Evolutionary conservation across 2,888 invertebrate species (phyloP), one percentile per base, ranked within the genome.

Genomic region (Strigamia maritima): DNA sequence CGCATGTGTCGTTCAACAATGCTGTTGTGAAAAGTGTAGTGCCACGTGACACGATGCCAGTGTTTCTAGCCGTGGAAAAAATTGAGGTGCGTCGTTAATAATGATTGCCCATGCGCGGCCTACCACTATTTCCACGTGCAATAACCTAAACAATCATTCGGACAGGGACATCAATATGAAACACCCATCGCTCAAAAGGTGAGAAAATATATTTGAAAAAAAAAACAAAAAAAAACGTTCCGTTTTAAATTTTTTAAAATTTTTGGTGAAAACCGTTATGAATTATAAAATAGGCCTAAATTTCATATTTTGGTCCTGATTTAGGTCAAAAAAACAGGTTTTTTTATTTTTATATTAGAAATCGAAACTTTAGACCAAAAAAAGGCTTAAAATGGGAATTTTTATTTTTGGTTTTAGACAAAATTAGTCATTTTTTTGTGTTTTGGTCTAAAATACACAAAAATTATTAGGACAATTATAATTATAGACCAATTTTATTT

Each of bases 151-250:
- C 75, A 75, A 75, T 35, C 28, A 75, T 28, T 26, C 28, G 28
- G 31, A n/a, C 75, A 75, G 28, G 31, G 31, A 75, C 24, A 75
- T 26, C 75, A 75, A 28, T 35, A 75, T 75, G 75, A 75, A 75
- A 35, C 75, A 75, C 26, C 75, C 75, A n/a, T 24, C 31, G 28
- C 75, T 75, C 75, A 75, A 75, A 75, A 75, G 75, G 75, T 75
- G 24, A 26, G 35, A 28, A 8, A 28, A 31, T 4, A 31, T 31
- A 7, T 2, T 7, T 28, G 40, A 60, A 22, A 24, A 8, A 2
- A 19, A 10, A 10, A 60, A 19, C 19, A 16, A 16, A 3, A 10
- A 3, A 22, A 60, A 60, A 19, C 19, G 60, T n/a, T n/a, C 4
- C 8, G 1, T 16, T 60, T 60, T 24, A 16, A 16, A 6, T 60